Evolutionary conservation across 2,113 vertebrate genomes (phyloP), one percentile per base, ranked within the genome.

Genomic region (Percopsis transmontana): DNA sequence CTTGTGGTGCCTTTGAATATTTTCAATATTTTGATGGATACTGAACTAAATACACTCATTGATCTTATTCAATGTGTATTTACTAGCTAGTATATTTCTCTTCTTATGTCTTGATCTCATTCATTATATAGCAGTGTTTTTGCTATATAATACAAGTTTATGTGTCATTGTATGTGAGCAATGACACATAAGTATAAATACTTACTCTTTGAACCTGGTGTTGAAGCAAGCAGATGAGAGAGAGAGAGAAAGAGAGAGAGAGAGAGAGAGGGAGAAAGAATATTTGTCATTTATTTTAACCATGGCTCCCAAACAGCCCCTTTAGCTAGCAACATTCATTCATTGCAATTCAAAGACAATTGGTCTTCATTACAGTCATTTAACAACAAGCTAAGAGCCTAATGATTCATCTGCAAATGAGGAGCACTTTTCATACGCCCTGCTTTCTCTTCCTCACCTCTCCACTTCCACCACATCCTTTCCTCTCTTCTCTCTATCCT

Each of bases 171-270:
- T n/a, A n/a, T n/a, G n/a, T n/a, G n/a, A n/a, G n/a, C n/a, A n/a
- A n/a, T n/a, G n/a, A n/a, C n/a, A n/a, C n/a, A n/a, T n/a, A n/a
- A n/a, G n/a, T n/a, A n/a, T n/a, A n/a, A n/a, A 72, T 95, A 99
- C 97, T 99, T 92, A 99, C 97, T 98, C 96, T 94, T 98, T 99
- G 91, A 99, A 99, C 91, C 96, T 99, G 92, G 83, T 85, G 87
- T 75, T 68, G 74, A 79, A 71, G 59, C 65, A 68, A 14, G 91
- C 80, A 80, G 75, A 80, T 66, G 21, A 82, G 63, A 84, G 50
- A 83, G 40, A 79, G 24, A 84, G 83, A 48, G 50, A 85, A 74
- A 88, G 69, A 68, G 56, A 56, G 74, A 62, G 33, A 62, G n/a
- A 51, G 27, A 62, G 18, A 42, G 58, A 68, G 16, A 63, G 14